Conservation (phyloP, 2,888 invertebrate species). For the Dorcus hopei region DNA sequence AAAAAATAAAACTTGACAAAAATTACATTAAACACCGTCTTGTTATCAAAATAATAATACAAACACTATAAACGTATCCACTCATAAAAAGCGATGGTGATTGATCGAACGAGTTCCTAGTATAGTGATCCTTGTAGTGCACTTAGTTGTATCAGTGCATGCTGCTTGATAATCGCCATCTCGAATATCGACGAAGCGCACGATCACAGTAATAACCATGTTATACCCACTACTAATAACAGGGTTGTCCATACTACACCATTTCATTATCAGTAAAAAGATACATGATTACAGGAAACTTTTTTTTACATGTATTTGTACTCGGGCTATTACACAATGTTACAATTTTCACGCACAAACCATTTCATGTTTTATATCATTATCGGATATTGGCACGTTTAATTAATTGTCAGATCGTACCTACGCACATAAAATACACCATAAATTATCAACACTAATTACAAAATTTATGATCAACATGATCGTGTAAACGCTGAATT, state of each 20-base stretch:
- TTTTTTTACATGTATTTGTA: constrained; percentile 1
- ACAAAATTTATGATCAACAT: constrained; percentile 12
- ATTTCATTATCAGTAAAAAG: constrained; percentile 15
- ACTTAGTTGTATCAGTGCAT: constrained; percentile 21
- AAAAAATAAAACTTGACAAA: constrained; percentile 15
- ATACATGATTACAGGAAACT: not conserved
- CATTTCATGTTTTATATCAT: constrained; percentile 6
- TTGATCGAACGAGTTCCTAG: constrained; percentile 20
- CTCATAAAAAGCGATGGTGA: constrained; percentile 20
- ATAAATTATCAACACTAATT: constrained; percentile 11
- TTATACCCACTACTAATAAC: constrained; percentile 18
- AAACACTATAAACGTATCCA: constrained; percentile 20
- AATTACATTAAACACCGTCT: constrained; percentile 16
- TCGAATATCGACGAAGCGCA: constrained; percentile 18
- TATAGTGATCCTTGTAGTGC: constrained; percentile 15
- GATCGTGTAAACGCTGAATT: not conserved
- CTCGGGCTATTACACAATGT: not conserved
- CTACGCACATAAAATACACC: not conserved
- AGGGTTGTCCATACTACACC: constrained; percentile 18
- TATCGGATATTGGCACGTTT: constrained; percentile 9
- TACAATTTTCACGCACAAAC: not conserved
- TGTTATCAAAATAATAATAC: constrained; percentile 16
- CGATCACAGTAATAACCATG: constrained; percentile 18
- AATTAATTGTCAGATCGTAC: constrained; percentile 7
- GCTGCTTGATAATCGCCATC: constrained; percentile 22